Evolutionary conservation across 2,888 invertebrate species (phyloP).

Genomic region (Ectemnius cavifrons): DNA sequence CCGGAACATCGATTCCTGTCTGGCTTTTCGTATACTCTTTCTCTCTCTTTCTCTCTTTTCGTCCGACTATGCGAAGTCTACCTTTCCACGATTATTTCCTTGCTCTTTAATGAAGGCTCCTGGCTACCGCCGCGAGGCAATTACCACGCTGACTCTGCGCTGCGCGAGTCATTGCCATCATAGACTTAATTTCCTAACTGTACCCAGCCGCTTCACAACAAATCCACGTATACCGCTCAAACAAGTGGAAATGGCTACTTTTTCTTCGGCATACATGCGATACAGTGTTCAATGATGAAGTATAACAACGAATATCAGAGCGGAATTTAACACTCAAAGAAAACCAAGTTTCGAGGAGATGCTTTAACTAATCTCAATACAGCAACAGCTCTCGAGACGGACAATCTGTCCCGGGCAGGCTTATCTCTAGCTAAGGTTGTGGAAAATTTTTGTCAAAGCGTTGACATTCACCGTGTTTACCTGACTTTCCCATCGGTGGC

Average conservation of each 20-base stretch:
- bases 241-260: too few species aligned
- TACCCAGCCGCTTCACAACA: background rate
- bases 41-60: background rate
- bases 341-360: too few species aligned
- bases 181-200: background rate
- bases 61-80: background rate
- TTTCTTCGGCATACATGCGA: too few species aligned
- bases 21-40: background rate
- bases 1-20: conserved; percentile 13
- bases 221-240: background rate
- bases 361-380: too few species aligned
- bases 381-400: too few species aligned
- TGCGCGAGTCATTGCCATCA: background rate
- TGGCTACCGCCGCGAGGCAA: background rate
- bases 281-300: too few species aligned
- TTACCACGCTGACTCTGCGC: background rate
- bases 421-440: background rate
- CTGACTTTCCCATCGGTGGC: conserved; percentile 80
- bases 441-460: background rate
- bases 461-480: conserved; percentile 54
- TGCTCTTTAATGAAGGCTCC: background rate
- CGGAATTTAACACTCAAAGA: too few species aligned
- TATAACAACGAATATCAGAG: too few species aligned
- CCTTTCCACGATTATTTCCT: background rate
- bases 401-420: background rate